Evolutionary conservation across 2,888 invertebrate species (phyloP), one percentile per base, ranked within the genome.

Genomic region (Parelbella ahira): DNA sequence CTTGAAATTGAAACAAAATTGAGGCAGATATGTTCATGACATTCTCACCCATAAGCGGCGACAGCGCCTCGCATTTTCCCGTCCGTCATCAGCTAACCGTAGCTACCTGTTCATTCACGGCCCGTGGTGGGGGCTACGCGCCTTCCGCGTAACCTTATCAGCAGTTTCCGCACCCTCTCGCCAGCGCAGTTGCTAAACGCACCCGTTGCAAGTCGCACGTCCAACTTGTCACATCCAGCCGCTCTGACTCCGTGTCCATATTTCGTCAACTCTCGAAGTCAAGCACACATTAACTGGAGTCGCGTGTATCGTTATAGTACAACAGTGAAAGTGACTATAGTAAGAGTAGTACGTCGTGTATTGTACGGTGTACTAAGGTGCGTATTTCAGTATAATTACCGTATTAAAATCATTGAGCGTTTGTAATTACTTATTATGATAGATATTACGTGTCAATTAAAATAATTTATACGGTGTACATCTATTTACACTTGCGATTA

Each of bases 71-170:
- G 47, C 51, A 56, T 59, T 61, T 63, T 62, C 58, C 61, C 63
- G 57, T 42, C 42, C 34, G 59, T 58, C 60, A 61, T 60, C 66
- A 63, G 68, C 65, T 70, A 67, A 68, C 69, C 63, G 66, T 64
- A 64, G 60, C 59, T 81, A 83, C 84, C 83, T 83, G 84, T 79
- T 74, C 80, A 80, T 80, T 83, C 68, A 78, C 59, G 56, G 68
- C 76, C 71, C 76, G 67, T 81, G 81, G 82, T 65, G 79, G 76
- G 61, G 60, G 56, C 50, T 66, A 74, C 63, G 69, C 71, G 78
- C 76, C 84, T 86, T 84, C 86, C 83, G 86, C 80, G 84, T 87
- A 84, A 82, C 71, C 71, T 81, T 81, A 82, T 86, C 86, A 83
- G 83, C 78, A 81, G 83, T 80, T 80, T 82, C 82, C 75, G 83